Conservation (phyloP, 2,797 vertebrate species). For the Rhodeus uyekii region DNA sequence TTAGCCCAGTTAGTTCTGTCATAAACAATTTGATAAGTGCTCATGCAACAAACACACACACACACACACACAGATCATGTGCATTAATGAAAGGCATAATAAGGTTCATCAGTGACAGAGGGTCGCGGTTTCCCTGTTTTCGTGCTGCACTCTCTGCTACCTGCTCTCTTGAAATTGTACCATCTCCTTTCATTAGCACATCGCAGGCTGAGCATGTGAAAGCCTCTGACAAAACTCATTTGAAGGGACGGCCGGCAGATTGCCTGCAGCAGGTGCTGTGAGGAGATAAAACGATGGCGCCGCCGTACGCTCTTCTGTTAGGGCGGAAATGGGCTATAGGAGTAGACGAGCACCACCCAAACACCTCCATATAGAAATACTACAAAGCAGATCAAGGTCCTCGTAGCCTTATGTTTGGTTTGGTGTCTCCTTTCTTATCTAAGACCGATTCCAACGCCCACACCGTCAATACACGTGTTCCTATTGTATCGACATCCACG, state of each 20-base stretch:
- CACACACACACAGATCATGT: constrained; percentile 82
- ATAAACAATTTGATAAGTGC: constrained; percentile 99
- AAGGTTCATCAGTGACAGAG: constrained; percentile 91
- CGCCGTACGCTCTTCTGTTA: constrained; percentile 38
- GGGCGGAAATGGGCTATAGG: constrained; percentile 48
- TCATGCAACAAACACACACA: constrained; percentile 98
- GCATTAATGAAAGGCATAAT: constrained; percentile 96
- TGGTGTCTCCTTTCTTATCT: constrained; percentile 69
- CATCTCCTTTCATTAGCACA: constrained; percentile 98
- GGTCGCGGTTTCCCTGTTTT: constrained; percentile 82
- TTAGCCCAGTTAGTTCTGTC: constrained; percentile 99
- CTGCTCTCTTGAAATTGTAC: constrained; percentile 98
- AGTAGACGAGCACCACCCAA: constrained; percentile 11
- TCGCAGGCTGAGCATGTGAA: constrained; percentile 88
- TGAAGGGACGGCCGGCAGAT: constrained; percentile 86
- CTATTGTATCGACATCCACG: constrained; percentile 54
- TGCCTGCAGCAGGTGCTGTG: constrained; percentile 95
- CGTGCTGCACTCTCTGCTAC: constrained; percentile 86
- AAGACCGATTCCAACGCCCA: constrained; percentile 62
- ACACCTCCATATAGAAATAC: constrained; percentile 45
- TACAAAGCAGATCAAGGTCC: constrained; percentile 48
- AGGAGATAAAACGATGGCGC: constrained; percentile 85
- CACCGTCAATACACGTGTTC: constrained; percentile 59
- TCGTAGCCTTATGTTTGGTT: constrained; percentile 66
- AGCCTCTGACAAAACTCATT: constrained; percentile 99